These are phyloP conservation scores for Amazona ochrocephala DNA, from an alignment of 2,797 vertebrate species.

Conservation along the genomic window DNA sequence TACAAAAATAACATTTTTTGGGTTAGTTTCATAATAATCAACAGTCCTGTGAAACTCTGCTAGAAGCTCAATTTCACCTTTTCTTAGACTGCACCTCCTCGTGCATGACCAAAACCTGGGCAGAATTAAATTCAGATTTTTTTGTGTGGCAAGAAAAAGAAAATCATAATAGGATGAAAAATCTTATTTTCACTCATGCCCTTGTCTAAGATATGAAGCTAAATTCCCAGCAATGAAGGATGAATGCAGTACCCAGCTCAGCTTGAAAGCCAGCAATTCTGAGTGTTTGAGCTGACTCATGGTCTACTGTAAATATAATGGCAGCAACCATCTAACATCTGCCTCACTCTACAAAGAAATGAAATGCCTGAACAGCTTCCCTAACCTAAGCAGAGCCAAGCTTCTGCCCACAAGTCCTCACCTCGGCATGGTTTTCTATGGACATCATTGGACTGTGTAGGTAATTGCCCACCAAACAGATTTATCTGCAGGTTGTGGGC, in stretches of 20 bases:
- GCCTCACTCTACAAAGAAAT: not conserved
- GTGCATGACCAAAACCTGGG: not conserved
- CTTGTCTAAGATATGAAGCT: not conserved
- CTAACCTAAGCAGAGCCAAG: not conserved
- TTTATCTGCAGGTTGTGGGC: conserved; percentile 13
- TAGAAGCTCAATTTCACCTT: not conserved
- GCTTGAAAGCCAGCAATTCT: not conserved
- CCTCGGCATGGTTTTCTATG: conserved; percentile 12
- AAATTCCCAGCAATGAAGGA: not conserved
- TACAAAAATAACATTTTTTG: not conserved
- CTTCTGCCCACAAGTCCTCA: not conserved
- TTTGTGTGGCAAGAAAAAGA: not conserved
- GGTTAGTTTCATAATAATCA: not conserved
- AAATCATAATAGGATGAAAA: conserved; percentile 5
- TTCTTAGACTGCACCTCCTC: not conserved
- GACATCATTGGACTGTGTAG: not conserved
- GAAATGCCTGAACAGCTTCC: not conserved
- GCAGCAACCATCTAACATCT: not conserved
- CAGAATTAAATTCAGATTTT: not conserved
- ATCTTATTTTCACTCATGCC: not conserved
- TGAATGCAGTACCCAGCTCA: not conserved
- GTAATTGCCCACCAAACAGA: not conserved
- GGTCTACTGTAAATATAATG: not conserved
- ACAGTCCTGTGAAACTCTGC: not conserved
- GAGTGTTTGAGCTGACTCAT: not conserved